These are phyloP conservation scores for Gymnorhina tibicen DNA, from an alignment of 2,113 vertebrate species.

Conservation along the genomic window DNA sequence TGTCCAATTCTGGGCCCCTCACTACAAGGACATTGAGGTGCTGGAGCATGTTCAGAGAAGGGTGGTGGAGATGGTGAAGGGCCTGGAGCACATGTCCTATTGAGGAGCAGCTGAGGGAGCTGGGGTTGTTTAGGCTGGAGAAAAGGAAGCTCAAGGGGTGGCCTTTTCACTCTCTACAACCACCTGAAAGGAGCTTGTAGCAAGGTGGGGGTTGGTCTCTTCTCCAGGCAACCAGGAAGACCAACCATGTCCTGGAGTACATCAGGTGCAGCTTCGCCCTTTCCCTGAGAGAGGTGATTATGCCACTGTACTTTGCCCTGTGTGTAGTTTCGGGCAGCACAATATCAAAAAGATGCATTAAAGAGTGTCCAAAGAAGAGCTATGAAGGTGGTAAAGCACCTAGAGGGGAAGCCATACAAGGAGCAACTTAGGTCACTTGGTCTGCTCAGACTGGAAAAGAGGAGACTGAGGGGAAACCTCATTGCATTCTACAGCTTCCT, in stretches of 20 bases:
- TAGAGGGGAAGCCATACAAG: background rate
- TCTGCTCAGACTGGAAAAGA: background rate
- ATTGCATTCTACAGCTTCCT: background rate
- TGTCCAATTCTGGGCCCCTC: too few species aligned
- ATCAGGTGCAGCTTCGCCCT: rapidly evolving
- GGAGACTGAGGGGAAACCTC: background rate
- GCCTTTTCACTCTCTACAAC: background rate
- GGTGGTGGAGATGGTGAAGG: background rate
- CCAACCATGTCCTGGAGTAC: rapidly evolving
- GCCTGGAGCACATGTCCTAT: background rate
- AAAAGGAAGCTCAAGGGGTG: background rate
- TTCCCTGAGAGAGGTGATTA: background rate
- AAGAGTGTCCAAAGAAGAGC: background rate
- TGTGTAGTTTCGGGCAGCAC: background rate
- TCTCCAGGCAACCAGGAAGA: background rate
- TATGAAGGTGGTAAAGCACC: background rate
- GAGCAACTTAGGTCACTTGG: background rate
- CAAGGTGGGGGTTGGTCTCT: background rate
- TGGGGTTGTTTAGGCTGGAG: background rate
- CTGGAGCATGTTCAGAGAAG: background rate
- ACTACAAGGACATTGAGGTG: background rate
- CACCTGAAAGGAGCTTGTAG: background rate
- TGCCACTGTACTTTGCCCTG: too few species aligned
- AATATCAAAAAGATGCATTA: background rate
- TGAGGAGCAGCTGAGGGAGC: background rate